Evolutionary conservation across 2,888 invertebrate species (phyloP).

Genomic region (Drosophila mercatorum): DNA sequence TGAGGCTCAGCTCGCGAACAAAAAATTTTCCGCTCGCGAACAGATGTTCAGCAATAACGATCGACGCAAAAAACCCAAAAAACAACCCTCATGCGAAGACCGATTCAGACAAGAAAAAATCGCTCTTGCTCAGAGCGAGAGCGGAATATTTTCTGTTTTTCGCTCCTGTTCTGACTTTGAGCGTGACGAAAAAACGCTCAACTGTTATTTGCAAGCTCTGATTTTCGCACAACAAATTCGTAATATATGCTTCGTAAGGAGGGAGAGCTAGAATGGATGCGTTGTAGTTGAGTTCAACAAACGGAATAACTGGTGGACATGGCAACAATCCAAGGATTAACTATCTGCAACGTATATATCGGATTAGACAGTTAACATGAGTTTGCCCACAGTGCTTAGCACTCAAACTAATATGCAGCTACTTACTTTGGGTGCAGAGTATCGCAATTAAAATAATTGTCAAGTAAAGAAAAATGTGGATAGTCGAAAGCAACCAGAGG

Average conservation of each 20-base stretch:
- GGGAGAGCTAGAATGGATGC: neutral
- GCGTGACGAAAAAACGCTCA: too few relatives aligned
- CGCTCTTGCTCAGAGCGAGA: too few relatives aligned
- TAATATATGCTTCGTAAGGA: neutral
- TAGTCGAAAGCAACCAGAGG: neutral
- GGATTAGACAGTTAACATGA: neutral
- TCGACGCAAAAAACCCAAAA: too few relatives aligned
- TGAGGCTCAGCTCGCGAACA: too few relatives aligned
- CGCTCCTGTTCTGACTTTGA: too few relatives aligned
- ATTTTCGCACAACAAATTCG: too few relatives aligned
- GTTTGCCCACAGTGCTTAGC: neutral
- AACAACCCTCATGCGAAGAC: too few relatives aligned
- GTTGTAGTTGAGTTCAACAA: neutral
- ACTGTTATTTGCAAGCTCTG: too few relatives aligned
- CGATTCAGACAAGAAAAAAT: too few relatives aligned
- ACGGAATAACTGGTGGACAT: neutral
- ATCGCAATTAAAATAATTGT: conserved; percentile 5
- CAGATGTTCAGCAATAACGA: too few relatives aligned
- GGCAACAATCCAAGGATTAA: neutral
- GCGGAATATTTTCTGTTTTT: too few relatives aligned
- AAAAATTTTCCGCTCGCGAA: too few relatives aligned
- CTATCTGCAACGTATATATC: neutral
- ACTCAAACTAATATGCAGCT: neutral
- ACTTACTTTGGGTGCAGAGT: neutral
- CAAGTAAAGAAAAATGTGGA: neutral